Conservation (phyloP, 1,140 invertebrate genomes). For the Contarinia nasturtii region DNA sequence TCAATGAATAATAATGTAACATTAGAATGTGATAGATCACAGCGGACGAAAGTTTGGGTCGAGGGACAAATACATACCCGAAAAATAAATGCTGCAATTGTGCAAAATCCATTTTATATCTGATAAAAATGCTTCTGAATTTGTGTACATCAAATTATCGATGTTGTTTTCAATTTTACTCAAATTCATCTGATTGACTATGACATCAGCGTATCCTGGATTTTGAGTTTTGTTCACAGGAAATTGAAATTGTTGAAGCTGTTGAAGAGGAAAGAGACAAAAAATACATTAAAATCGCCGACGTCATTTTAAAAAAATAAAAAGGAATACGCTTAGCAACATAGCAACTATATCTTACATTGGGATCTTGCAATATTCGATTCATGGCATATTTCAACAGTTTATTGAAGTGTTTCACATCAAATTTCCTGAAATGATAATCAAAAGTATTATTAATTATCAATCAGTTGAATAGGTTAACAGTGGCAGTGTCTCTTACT, state of each 20-base stretch:
- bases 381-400: constrained; percentile 16
- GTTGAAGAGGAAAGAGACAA: neutral
- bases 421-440: too few relatives aligned
- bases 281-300: constrained; percentile 4
- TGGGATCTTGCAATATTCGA: constrained; percentile 12
- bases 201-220: constrained; percentile 56
- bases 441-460: too few relatives aligned
- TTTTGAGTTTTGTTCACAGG: constrained; percentile 10
- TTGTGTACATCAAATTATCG: constrained; percentile 57
- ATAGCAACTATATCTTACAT: too few relatives aligned
- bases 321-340: constrained; percentile 5
- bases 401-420: constrained; percentile 8
- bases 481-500: too few relatives aligned
- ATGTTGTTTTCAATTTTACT: constrained; percentile 58
- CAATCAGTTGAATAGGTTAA: too few relatives aligned
- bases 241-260: neutral
- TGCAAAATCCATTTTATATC: constrained; percentile 87
- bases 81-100: constrained; percentile 67
- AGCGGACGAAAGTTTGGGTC: too few relatives aligned
- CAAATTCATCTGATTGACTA: constrained; percentile 73
- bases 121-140: constrained; percentile 69
- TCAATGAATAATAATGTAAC: too few relatives aligned
- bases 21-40: too few relatives aligned
- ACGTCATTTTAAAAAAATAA: constrained; percentile 16
- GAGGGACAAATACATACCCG: too few relatives aligned